A percentile compares a stretch with the other conserved stretches of the same genome.
These are phyloP conservation scores for Hyppa rectilinea DNA, from an alignment of 2,888 invertebrate species.

Conservation along the genomic window DNA sequence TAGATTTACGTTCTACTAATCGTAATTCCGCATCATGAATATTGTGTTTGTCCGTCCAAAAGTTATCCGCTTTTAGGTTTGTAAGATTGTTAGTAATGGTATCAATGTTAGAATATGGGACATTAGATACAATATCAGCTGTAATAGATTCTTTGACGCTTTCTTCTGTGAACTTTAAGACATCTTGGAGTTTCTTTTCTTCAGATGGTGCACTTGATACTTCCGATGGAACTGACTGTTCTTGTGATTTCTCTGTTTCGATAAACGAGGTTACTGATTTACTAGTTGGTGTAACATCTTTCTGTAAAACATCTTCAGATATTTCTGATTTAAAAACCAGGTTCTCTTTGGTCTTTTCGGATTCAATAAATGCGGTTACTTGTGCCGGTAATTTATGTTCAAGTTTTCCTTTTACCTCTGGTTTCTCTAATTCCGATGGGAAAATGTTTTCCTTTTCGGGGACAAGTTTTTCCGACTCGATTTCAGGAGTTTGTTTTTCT, in stretches of 20 bases:
- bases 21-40: conserved; percentile 91
- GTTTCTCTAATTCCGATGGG: not conserved
- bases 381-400: conserved; percentile 43
- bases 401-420: conserved; percentile 1
- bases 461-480: not conserved
- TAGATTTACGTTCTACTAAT: conserved; percentile 72
- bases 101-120: conserved; percentile 75
- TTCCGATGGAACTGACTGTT: conserved; percentile 16
- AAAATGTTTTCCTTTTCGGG: not conserved
- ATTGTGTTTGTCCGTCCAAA: conserved; percentile 91
- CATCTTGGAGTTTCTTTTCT: conserved; percentile 1
- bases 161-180: conserved; percentile 22
- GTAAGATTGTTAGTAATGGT: conserved; percentile 78
- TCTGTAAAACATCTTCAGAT: not conserved
- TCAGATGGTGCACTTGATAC: not conserved
- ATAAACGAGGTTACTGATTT: conserved; percentile 35
- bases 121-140: conserved; percentile 55
- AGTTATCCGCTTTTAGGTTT: conserved; percentile 87
- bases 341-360: conserved; percentile 14
- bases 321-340: not conserved
- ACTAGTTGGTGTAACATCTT: conserved; percentile 8
- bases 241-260: conserved; percentile 45
- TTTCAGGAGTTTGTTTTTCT: not conserved
- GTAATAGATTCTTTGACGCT: conserved; percentile 38
- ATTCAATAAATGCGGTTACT: conserved; percentile 30